Conservation (phyloP, 2,888 invertebrate genomes). For the Temnothorax ravouxi region DNA sequence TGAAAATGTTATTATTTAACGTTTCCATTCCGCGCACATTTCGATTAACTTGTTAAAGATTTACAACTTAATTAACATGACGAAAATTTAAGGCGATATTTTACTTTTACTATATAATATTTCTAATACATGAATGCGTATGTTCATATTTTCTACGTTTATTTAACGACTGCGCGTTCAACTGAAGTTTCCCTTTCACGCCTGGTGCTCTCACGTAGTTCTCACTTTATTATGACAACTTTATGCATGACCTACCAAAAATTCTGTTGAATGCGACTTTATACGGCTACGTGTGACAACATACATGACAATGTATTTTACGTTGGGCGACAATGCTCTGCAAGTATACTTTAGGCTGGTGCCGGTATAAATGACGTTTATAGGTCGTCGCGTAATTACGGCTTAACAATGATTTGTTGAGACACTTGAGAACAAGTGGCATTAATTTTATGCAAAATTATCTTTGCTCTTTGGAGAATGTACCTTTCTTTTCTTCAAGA, state of each 20-base stretch:
- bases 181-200: slow-evolving; percentile 20
- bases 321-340: slow-evolving; percentile 10
- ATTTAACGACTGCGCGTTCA: not conserved
- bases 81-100: not conserved
- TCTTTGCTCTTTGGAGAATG: slow-evolving; percentile 44
- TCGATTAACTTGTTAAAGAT: not conserved
- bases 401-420: slow-evolving; percentile 51
- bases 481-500: slow-evolving; percentile 45
- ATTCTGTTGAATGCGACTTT: slow-evolving; percentile 36
- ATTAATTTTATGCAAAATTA: slow-evolving; percentile 57
- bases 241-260: slow-evolving; percentile 35
- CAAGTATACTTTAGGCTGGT: slow-evolving; percentile 24
- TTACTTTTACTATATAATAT: not conserved
- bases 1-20: not conserved
- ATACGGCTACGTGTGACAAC: slow-evolving; percentile 11
- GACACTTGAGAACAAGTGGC: slow-evolving; percentile 52
- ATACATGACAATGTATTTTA: slow-evolving; percentile 32
- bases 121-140: not conserved
- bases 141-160: not conserved
- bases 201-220: slow-evolving; percentile 1
- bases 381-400: slow-evolving; percentile 54
- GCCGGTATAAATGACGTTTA: slow-evolving; percentile 46
- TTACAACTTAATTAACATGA: not conserved
- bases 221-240: slow-evolving; percentile 21
- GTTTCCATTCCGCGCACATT: not conserved